These are phyloP conservation scores for Scomber scombrus DNA, from an alignment of 2,113 vertebrate genomes.

Conservation along the genomic window DNA sequence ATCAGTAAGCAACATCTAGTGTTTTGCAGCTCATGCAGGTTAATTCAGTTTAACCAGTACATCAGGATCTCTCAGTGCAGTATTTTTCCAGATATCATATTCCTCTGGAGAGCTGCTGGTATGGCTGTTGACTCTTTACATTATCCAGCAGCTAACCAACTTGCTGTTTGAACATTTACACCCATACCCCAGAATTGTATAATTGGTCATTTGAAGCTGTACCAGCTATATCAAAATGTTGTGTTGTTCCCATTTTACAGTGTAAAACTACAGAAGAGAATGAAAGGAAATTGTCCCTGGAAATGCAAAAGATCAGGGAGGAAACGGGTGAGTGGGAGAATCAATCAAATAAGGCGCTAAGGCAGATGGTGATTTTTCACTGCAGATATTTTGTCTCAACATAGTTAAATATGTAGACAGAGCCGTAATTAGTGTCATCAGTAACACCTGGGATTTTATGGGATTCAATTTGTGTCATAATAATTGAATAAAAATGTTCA, in stretches of 20 bases:
- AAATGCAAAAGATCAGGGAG: constrained; percentile 91
- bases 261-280: constrained; percentile 89
- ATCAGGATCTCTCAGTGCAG: background rate
- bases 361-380: too few species aligned
- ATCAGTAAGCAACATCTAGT: too few species aligned
- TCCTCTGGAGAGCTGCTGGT: background rate
- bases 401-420: too few species aligned
- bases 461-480: too few species aligned
- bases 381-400: background rate
- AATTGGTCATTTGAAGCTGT: background rate
- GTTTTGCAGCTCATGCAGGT: background rate
- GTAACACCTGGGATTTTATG: too few species aligned
- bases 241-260: constrained; percentile 81
- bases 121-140: background rate
- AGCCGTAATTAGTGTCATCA: too few species aligned
- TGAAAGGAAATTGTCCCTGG: constrained; percentile 87
- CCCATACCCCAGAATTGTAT: background rate
- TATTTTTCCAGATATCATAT: background rate
- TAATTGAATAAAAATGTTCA: background rate
- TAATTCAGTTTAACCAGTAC: background rate
- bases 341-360: background rate
- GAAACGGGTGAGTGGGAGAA: constrained; percentile 91
- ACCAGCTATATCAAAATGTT: constrained; percentile 27
- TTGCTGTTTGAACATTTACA: too few species aligned
- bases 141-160: background rate